Evolutionary conservation across 2,113 vertebrate species (phyloP).

Genomic region (Eretmochelys imbricata): DNA sequence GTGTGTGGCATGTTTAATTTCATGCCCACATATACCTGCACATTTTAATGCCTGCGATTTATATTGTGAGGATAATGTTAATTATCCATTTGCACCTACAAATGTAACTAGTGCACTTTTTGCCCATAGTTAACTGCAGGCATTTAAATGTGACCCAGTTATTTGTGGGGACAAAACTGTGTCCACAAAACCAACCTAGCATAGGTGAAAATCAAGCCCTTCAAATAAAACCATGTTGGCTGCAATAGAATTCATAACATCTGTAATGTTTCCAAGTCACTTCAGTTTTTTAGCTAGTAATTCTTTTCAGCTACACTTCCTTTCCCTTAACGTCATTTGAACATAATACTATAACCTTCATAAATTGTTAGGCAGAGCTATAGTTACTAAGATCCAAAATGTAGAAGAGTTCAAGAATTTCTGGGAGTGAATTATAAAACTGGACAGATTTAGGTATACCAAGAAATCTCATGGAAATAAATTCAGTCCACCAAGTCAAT

Average conservation of each 20-base stretch:
- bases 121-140: background rate
- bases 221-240: background rate
- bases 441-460: conserved; percentile 55
- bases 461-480: conserved; percentile 65
- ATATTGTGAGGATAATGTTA: background rate
- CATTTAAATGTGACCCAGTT: background rate
- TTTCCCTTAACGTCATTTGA: conserved; percentile 47
- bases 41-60: background rate
- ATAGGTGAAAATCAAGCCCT: background rate
- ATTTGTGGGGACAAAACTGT: background rate
- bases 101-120: background rate
- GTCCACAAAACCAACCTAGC: background rate
- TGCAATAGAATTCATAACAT: conserved; percentile 59
- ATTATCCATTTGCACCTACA: background rate
- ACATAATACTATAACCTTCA: conserved; percentile 30
- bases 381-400: conserved; percentile 41
- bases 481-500: conserved; percentile 22
- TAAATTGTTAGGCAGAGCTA: conserved; percentile 60
- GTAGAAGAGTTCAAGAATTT: conserved; percentile 37
- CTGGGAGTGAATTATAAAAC: conserved; percentile 67
- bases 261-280: conserved; percentile 38
- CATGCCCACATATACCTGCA: background rate
- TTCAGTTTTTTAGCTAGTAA: conserved; percentile 63
- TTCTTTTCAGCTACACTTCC: conserved; percentile 42
- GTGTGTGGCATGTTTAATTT: rapidly evolving